phyloP scores from a whole-genome alignment of 1,140 invertebrate species.

The Acromyrmex heyeri region DNA sequence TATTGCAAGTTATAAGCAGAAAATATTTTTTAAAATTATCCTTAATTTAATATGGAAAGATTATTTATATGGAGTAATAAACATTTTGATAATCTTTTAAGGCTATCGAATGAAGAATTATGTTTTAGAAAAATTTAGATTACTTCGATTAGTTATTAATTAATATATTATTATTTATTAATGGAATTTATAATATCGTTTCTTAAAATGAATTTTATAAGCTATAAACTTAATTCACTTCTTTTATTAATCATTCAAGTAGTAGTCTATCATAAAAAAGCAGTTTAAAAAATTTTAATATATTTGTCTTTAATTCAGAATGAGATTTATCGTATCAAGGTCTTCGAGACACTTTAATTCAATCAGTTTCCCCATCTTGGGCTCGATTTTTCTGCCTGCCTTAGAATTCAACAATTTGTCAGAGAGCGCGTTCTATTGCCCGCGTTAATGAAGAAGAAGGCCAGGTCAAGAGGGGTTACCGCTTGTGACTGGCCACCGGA shows the following conservation, averaged over 20 bases:
- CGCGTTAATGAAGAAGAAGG: constrained; percentile 58
- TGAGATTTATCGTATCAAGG: constrained; percentile 3
- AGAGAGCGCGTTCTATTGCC: constrained; percentile 6
- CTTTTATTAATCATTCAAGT: background rate
- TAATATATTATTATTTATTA: background rate
- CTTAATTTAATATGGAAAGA: background rate
- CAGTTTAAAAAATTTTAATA: background rate
- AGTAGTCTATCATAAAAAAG: background rate
- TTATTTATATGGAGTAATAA: background rate
- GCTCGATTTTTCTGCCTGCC: background rate
- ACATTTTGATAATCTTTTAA: background rate
- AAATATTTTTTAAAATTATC: background rate
- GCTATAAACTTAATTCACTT: background rate
- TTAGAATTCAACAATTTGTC: constrained; percentile 52
- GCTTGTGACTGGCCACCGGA: constrained; percentile 8
- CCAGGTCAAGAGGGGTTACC: constrained; percentile 29
- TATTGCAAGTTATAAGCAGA: background rate
- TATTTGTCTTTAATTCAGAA: background rate
- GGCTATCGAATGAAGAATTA: background rate
- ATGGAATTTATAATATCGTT: background rate
- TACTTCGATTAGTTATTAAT: background rate
- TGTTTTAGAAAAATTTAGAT: background rate
- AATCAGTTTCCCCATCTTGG: background rate
- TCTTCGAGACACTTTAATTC: background rate
- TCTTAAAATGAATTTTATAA: background rate